These are phyloP conservation scores for Neolamprologus falcicula DNA, from an alignment of 2,113 vertebrate genomes.

Conservation along the genomic window DNA sequence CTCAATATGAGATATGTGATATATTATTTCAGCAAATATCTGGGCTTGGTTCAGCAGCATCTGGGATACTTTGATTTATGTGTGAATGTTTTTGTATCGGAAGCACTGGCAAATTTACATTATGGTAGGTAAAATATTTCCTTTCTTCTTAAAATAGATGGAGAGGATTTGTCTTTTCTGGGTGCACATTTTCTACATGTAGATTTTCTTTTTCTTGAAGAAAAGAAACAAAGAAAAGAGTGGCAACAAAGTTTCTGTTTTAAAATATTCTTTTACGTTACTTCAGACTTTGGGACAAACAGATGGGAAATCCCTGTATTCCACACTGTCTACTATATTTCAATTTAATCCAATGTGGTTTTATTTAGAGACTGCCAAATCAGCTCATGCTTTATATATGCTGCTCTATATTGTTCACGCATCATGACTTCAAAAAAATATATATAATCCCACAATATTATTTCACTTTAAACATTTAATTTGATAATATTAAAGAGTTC, in stretches of 20 bases:
- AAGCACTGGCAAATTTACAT: background rate
- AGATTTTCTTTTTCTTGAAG: background rate
- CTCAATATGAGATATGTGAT: constrained; percentile 58
- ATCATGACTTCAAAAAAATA: background rate
- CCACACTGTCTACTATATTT: background rate
- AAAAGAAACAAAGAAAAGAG: background rate
- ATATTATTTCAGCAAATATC: constrained; percentile 56
- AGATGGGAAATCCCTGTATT: background rate
- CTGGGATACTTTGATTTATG: constrained; percentile 33
- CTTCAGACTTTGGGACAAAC: background rate
- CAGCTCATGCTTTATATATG: background rate
- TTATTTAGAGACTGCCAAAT: background rate
- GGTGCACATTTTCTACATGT: background rate
- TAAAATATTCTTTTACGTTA: background rate
- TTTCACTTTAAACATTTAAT: background rate
- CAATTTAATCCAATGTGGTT: fast-evolving
- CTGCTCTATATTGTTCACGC: background rate
- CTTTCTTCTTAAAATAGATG: background rate
- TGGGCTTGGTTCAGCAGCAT: constrained; percentile 2
- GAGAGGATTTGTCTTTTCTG: background rate
- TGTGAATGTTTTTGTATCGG: constrained; percentile 29
- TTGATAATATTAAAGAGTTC: fast-evolving
- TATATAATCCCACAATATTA: background rate
- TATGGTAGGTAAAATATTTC: background rate
- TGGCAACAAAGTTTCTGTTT: background rate